These are phyloP conservation scores for Dasypolia templi DNA, from an alignment of 2,888 invertebrate species.

Conservation along the genomic window DNA sequence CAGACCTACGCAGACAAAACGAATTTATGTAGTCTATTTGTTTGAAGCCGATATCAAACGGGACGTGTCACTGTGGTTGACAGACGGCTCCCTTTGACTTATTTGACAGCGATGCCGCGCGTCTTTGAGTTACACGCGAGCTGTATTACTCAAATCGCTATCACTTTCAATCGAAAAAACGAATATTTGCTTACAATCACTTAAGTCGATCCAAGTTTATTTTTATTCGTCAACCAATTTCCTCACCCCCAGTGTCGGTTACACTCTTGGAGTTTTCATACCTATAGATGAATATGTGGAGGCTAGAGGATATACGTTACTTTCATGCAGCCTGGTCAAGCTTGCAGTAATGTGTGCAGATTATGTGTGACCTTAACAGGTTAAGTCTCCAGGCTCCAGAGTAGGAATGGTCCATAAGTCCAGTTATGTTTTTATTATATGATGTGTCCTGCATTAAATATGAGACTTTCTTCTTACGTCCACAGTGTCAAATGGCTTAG, in stretches of 20 bases:
- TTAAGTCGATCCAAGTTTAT: conserved; percentile 1
- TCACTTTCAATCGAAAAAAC: conserved; percentile 31
- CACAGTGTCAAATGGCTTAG: too few relatives aligned
- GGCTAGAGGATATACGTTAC: too few relatives aligned
- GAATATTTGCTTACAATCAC: conserved; percentile 36
- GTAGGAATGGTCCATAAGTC: too few relatives aligned
- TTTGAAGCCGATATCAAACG: conserved; percentile 65
- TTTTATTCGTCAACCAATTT: conserved; percentile 8
- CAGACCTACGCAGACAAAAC: conserved; percentile 48
- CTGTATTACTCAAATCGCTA: conserved; percentile 55
- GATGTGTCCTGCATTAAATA: too few relatives aligned
- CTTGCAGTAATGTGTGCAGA: background rate
- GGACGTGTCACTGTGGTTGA: conserved; percentile 65
- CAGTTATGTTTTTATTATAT: too few relatives aligned
- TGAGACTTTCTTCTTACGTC: too few relatives aligned
- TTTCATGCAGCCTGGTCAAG: background rate
- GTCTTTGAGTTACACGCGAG: conserved; percentile 24
- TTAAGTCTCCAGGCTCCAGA: too few relatives aligned
- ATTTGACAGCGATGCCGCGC: conserved; percentile 48
- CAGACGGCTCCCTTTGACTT: conserved; percentile 61
- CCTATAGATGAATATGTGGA: too few relatives aligned
- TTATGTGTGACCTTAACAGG: background rate
- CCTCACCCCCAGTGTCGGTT: background rate
- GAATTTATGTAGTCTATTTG: conserved; percentile 69
- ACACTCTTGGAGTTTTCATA: too few relatives aligned